phyloP scores from a whole-genome alignment of 37 sponge, comb jelly and placozoan species.

The Lycopodina hypogea region DNA sequence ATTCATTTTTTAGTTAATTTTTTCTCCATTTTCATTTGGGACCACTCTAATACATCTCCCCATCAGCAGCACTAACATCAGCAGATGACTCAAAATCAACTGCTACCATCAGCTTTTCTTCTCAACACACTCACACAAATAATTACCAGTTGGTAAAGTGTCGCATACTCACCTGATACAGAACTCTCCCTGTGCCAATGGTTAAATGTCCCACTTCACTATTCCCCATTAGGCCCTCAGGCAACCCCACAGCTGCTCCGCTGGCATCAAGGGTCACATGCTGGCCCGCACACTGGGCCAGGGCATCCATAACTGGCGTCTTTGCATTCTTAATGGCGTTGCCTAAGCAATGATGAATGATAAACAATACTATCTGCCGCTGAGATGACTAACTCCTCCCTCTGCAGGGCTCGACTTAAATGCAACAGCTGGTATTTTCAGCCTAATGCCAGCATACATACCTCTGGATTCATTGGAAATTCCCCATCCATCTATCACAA shows the following conservation, averaged over 20 bases:
- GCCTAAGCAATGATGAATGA: slow-evolving; percentile 44
- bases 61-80: no score
- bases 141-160: no score
- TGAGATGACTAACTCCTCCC: neutral
- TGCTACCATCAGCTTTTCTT: no score
- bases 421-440: neutral
- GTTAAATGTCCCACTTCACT: slow-evolving; percentile 97
- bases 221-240: slow-evolving; percentile 97
- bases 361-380: neutral
- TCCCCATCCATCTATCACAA: slow-evolving; percentile 98
- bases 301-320: slow-evolving; percentile 93
- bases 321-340: slow-evolving; percentile 93
- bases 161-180: slow-evolving; percentile 86
- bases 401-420: neutral
- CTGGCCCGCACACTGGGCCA: slow-evolving; percentile 51
- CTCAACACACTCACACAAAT: no score
- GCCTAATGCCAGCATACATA: slow-evolving; percentile 13
- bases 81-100: no score
- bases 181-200: slow-evolving; percentile 87
- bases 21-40: no score
- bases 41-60: no score
- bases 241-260: slow-evolving; percentile 90
- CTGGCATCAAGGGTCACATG: slow-evolving; percentile 81
- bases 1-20: no score
- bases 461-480: slow-evolving; percentile 75